Base-by-base conservation (phyloP, 2,888 invertebrate genomes). In the Drosophila melanosoma region DNA sequence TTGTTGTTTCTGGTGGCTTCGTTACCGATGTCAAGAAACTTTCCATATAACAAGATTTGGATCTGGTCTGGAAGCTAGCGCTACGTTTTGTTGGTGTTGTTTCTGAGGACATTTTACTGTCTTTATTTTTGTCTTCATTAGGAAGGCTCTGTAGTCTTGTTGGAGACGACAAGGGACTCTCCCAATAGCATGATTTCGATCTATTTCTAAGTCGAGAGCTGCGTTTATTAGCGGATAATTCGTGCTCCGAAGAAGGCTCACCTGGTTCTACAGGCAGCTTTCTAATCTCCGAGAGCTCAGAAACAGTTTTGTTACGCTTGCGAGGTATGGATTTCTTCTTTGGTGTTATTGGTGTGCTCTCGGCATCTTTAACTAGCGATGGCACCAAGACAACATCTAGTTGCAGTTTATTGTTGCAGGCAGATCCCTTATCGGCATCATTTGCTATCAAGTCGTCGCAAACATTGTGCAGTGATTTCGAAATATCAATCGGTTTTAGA, bases 1-100 rank as follows among this genome's bases (percentile, higher is more conserved):
- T n/a, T 35, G 12, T 11, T 7, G 11, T 12, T 52, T 42, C 20
- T 11, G 5, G 7, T 59, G 17, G 5, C 8, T 15, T 36, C 4
- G 23, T 23, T 33, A 49, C 15, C 33, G 51, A n/a, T 20, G 26
- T 10, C 10, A 33, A 7, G 8, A 33, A 15, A 5, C 40, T 26
- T 20, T 53, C 68, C 7, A 38, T 17, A 51, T 36, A 57, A 42
- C 26, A 68, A 32, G 57, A 69, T 57, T 69, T 69, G 2, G 57
- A 29, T 45, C 48, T 51, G 26, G 17, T 64, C 26, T 36, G 32
- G 26, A 54, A 26, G 2, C 53, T 53, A 12, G 53, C 7, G 11
- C 32, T 42, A 5, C 23, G 12, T 15, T 54, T 49, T 5, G 23
- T 40, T 48, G 23, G 12, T 11, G 58, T 23, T 23, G 12, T 11